Evolutionary conservation across 1,140 invertebrate genomes (phyloP), one percentile per base, ranked within the genome.

Genomic region (Cardiocondyla obscurior): DNA sequence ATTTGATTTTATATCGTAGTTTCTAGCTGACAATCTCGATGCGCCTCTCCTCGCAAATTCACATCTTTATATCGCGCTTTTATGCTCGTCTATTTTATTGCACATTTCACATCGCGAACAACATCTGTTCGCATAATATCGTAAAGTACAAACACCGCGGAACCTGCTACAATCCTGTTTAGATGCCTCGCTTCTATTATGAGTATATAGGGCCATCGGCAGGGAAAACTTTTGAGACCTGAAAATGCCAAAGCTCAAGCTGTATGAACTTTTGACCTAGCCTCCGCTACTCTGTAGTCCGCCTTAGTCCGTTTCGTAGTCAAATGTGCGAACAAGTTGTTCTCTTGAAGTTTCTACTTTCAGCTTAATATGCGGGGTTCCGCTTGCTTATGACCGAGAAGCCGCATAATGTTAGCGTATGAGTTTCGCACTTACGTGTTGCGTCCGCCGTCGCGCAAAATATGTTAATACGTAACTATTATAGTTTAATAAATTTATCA

Each of bases 241-340:
- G 84, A 87, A 87, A 87, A 84, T 51, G 30, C 49, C 55, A 36
- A 77, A 62, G 64, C 62, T 81, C 82, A 73, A 86, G 49, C 62
- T 64, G 44, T n/a, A 19, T 81, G 86, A 87, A 87, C 85, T 81
- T 79, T 70, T 86, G 79, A 83, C 84, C 70, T 19, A 49, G 51
- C 39, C 39, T 22, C 25, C 46, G 49, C 22, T 46, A 44, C 57
- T 46, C 58, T 36, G 70, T 19, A 46, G 49, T 79, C 64, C 46
- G 67, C 77, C 64, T 81, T 57, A 72, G 77, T 70, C 33, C 60
- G 79, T 83, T 85, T 67, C 81, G 44, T 46, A 70, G 70, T 36
- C 49, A 39, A 46, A 70, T 49, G 51, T 57, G 22, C 28, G 51
- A 82, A 70, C 70, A 57, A 53, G 51, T 67, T 70, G 49, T 74